These are phyloP conservation scores for Fukomys damarensis DNA, from an alignment of 2,113 vertebrate species.

Conservation along the genomic window DNA sequence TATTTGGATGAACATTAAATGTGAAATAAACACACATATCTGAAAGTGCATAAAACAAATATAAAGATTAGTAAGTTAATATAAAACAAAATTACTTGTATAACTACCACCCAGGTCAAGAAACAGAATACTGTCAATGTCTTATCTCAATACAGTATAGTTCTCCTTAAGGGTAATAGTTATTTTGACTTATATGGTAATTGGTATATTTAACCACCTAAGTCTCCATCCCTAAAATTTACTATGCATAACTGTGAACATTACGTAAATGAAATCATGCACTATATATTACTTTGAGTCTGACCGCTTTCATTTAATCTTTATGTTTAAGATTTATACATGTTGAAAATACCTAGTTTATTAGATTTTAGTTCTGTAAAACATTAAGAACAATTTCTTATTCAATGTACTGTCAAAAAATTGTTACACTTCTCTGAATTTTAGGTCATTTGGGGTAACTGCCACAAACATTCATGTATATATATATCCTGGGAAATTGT, in stretches of 20 bases:
- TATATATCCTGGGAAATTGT: not conserved
- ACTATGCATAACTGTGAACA: not conserved
- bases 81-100: not conserved
- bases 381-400: not conserved
- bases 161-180: not conserved
- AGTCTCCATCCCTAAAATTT: not conserved
- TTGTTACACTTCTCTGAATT: not conserved
- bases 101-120: not conserved
- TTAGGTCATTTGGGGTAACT: not conserved
- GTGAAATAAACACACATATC: slow-evolving; percentile 18
- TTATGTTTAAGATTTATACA: slow-evolving; percentile 14
- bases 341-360: not conserved
- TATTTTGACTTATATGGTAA: not conserved
- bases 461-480: not conserved
- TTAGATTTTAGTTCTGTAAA: not conserved
- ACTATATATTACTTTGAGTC: not conserved
- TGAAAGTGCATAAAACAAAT: not conserved
- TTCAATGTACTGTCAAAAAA: not conserved
- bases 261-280: not conserved
- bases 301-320: slow-evolving; percentile 41
- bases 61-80: slow-evolving; percentile 12
- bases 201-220: not conserved
- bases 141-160: not conserved
- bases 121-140: not conserved
- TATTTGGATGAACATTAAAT: slow-evolving; percentile 40